A percentile compares a stretch with the other conserved stretches of the same genome.
phyloP scores from a whole-genome alignment of 2,797 vertebrate genomes.

The Triplophysa yarkandensis region DNA sequence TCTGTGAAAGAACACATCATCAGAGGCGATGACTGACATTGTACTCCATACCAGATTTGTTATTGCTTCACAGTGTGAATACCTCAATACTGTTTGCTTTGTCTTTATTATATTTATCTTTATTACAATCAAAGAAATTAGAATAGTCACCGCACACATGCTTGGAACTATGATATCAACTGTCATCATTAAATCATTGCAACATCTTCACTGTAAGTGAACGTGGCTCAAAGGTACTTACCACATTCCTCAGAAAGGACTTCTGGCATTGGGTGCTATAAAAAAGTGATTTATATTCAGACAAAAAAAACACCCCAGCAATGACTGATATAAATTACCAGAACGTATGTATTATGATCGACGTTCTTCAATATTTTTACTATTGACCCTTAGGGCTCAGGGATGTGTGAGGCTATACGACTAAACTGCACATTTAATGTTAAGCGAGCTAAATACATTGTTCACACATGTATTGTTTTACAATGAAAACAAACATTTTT shows the following conservation, averaged over 20 bases:
- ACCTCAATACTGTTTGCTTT: slow-evolving; percentile 5
- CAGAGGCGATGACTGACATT: slow-evolving; percentile 7
- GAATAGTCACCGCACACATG: slow-evolving; percentile 7
- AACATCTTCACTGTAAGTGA: slow-evolving; percentile 4
- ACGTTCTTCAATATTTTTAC: slow-evolving; percentile 1
- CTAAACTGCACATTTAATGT: too few relatives aligned
- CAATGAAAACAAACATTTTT: too few relatives aligned
- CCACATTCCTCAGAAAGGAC: slow-evolving; percentile 15
- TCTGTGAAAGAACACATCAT: slow-evolving; percentile 5
- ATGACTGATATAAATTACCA: slow-evolving; percentile 2
- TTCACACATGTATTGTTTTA: too few relatives aligned
- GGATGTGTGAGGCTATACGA: too few relatives aligned
- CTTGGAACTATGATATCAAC: not conserved
- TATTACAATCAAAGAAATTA: slow-evolving; percentile 23
- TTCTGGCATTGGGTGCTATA: slow-evolving; percentile 1
- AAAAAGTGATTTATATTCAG: slow-evolving; percentile 19
- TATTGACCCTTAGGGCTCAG: not conserved
- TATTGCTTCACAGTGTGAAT: slow-evolving; percentile 35
- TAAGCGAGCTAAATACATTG: too few relatives aligned
- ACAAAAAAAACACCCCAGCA: slow-evolving; percentile 2
- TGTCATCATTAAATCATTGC: slow-evolving; percentile 30
- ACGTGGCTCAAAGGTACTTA: slow-evolving; percentile 18
- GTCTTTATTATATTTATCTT: too few relatives aligned
- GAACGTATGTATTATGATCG: not conserved
- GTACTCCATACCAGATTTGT: slow-evolving; percentile 22